Conservation (phyloP, 2,113 vertebrate species). For the Gnathonemus longibarbis region DNA sequence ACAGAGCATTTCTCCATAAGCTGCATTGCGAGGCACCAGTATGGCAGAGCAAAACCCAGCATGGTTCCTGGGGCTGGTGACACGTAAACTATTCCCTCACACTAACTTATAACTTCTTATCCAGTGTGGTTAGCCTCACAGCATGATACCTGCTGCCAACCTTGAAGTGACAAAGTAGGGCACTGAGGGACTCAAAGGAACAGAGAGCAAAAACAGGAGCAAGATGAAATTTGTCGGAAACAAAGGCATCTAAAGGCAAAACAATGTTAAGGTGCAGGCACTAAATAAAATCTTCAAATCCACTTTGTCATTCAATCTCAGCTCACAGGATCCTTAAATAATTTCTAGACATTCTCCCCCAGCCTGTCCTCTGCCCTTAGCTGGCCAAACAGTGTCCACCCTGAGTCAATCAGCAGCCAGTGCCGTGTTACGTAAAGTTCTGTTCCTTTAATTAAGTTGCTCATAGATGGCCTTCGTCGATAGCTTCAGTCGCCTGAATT, state of each 20-base stretch:
- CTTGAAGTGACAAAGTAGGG: constrained; percentile 67
- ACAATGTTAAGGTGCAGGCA: not conserved
- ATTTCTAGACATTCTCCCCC: not conserved
- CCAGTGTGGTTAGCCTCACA: constrained; percentile 50
- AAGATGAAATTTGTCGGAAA: constrained; percentile 44
- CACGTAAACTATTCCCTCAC: constrained; percentile 45
- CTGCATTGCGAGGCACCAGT: not conserved
- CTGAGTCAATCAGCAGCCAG: not conserved
- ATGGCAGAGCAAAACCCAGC: not conserved
- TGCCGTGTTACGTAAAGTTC: not conserved
- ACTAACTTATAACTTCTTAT: constrained; percentile 48
- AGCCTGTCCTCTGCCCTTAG: not conserved
- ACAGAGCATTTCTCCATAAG: constrained; percentile 18
- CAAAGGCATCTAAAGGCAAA: constrained; percentile 36
- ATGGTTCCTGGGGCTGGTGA: constrained; percentile 30
- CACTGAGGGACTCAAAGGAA: constrained; percentile 40
- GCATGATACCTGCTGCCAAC: constrained; percentile 63
- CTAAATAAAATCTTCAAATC: not conserved
- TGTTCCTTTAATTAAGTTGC: not conserved
- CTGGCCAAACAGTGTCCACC: not conserved
- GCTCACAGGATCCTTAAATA: not conserved
- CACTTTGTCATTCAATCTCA: not conserved
- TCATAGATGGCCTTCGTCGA: not conserved
- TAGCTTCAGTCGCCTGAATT: not conserved
- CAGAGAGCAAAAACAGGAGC: constrained; percentile 36